Evolutionary conservation across 2,888 invertebrate species (phyloP).

Genomic region (Sphaerophoria rueppellii): DNA sequence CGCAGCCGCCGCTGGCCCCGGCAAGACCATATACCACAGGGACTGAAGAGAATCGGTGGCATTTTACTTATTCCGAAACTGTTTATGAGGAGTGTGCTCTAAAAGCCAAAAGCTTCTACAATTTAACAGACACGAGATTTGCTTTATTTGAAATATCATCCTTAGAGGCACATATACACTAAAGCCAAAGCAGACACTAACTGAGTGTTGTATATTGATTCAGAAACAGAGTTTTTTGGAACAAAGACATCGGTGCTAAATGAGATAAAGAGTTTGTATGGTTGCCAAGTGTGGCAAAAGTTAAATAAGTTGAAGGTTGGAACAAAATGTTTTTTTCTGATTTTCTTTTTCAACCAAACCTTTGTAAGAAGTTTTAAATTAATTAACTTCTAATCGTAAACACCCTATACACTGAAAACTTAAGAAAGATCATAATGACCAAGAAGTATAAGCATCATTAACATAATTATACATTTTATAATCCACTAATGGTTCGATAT

Average conservation of each 20-base stretch:
- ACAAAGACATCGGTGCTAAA: background rate
- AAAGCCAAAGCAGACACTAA: background rate
- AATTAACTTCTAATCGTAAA: too few relatives aligned
- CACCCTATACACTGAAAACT: too few relatives aligned
- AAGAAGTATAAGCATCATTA: too few relatives aligned
- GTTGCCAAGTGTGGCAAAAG: slow-evolving; percentile 8
- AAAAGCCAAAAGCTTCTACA: slow-evolving; percentile 40
- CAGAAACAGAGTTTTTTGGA: slow-evolving; percentile 1
- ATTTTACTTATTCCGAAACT: slow-evolving; percentile 49
- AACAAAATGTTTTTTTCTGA: background rate
- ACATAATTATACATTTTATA: too few relatives aligned
- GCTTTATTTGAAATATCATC: slow-evolving; percentile 56
- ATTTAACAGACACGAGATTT: slow-evolving; percentile 55
- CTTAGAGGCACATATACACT: slow-evolving; percentile 23
- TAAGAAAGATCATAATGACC: too few relatives aligned
- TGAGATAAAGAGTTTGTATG: background rate
- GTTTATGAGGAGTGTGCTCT: slow-evolving; percentile 57
- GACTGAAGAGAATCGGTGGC: slow-evolving; percentile 2
- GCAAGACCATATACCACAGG: too few relatives aligned
- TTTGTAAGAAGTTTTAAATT: too few relatives aligned
- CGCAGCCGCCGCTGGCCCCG: background rate
- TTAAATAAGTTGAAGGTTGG: background rate
- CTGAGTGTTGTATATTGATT: slow-evolving; percentile 1
- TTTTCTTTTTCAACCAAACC: background rate
- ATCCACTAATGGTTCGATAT: too few relatives aligned